A percentile compares a stretch with the other conserved stretches of the same genome.
Conservation (phyloP, 2,888 invertebrate genomes). For the Folsomia candida region DNA sequence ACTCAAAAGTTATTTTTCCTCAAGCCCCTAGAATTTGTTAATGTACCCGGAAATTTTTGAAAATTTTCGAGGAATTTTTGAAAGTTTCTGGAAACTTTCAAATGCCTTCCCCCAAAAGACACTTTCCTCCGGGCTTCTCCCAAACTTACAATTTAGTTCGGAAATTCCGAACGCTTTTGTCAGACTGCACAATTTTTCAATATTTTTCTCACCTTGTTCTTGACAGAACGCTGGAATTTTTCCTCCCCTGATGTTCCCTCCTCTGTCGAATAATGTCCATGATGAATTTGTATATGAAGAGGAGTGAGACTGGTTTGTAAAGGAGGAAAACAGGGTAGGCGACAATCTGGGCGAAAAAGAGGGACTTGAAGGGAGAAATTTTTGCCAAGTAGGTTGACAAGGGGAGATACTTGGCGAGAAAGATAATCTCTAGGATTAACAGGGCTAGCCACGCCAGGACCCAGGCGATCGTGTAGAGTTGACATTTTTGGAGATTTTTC, state of each 20-base stretch:
- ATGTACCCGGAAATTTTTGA: too few species aligned
- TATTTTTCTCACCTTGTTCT: too few species aligned
- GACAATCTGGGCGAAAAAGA: not conserved
- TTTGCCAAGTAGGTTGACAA: not conserved
- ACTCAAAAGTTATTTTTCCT: too few species aligned
- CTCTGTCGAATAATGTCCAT: constrained; percentile 12
- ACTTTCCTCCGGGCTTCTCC: too few species aligned
- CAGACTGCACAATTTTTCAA: too few species aligned
- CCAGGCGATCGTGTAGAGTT: constrained; percentile 12
- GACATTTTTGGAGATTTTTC: constrained; percentile 20
- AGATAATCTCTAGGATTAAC: not conserved
- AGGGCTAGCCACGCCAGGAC: not conserved
- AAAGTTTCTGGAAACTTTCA: too few species aligned
- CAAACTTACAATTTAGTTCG: too few species aligned
- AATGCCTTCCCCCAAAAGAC: too few species aligned
- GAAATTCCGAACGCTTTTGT: too few species aligned
- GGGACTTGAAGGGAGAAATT: not conserved
- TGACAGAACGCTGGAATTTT: not conserved
- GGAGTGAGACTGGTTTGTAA: not conserved
- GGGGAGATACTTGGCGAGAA: not conserved
- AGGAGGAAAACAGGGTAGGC: constrained; percentile 7
- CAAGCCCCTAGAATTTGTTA: too few species aligned
- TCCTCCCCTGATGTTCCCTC: constrained; percentile 1
- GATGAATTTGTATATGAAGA: constrained; percentile 13
- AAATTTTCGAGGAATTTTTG: too few species aligned